Base-by-base conservation (phyloP, 1,140 invertebrate genomes). In the Aphelenchoides fujianensis region DNA sequence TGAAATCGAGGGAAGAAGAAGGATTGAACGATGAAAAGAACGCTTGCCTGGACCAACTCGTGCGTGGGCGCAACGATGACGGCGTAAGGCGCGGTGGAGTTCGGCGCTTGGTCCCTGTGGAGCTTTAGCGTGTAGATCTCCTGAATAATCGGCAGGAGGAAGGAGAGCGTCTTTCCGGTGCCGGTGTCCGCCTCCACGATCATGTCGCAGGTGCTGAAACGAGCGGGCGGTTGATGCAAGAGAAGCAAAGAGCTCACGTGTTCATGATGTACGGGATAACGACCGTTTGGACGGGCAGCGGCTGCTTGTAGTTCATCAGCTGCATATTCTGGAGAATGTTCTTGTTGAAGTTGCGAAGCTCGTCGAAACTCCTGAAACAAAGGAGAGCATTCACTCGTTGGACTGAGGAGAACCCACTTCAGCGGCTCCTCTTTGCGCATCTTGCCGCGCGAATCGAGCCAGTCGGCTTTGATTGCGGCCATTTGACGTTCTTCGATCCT, bases 81-180 rank as follows among this genome's bases (percentile, higher is more conserved):
- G 5, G 55, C 55, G 55, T 59, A 59, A 16, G 55, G 55, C 7
- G 55, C 5, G 55, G 28, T 19, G 5, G 12, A 5, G 23, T 59
- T 59, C 34, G 55, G 55, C 5, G 55, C 5, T 5, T 5, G 5
- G 55, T 59, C 55, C 5, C 7, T 16, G 5, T 23, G 27, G 7
- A 5, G 55, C 23, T 59, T 59, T 27, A 59, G 55, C 23, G 28
- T 32, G 55, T 19, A 19, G 19, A 59, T 59, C 34, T 75, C 28
- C 5, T 19, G 5, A 54, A 79, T 34, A 69, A 79, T 79, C 1
- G 77, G 77, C 55, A 79, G 72, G 0, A 77, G 74, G 35, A 79
- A 79, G n/a, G 77, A 74, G 2, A 77, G 48, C 0, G 77, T 79
- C 37, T 79, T 79, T 53, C 77, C 77, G 0, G 74, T 80, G 37